These are phyloP conservation scores for Ictidomys tridecemlineatus DNA, from an alignment of 2,113 vertebrate genomes.

Conservation along the genomic window DNA sequence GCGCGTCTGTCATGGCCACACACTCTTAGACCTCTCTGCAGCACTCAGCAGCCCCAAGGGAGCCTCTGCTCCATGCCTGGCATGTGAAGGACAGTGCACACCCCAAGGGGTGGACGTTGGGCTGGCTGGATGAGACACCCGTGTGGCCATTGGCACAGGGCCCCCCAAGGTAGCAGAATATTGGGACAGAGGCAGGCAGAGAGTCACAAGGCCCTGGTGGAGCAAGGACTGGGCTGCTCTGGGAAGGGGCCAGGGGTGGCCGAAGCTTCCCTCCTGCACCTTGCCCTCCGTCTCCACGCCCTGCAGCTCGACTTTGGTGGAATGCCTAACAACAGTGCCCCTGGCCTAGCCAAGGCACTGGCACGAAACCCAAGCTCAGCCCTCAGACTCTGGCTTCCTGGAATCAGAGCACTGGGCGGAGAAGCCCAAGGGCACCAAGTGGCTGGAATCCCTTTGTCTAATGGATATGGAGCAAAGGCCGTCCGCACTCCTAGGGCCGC, in stretches of 20 bases:
- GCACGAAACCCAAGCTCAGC: background rate
- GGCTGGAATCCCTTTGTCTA: slow-evolving; percentile 12
- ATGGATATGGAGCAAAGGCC: background rate
- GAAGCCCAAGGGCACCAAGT: slow-evolving; percentile 14
- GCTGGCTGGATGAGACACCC: background rate
- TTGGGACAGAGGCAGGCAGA: background rate
- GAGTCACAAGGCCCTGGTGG: background rate
- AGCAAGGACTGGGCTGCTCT: background rate
- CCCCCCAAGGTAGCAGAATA: background rate
- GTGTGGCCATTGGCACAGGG: background rate
- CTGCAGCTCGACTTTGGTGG: background rate
- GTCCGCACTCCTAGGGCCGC: too few relatives aligned
- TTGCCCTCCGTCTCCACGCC: rapidly evolving
- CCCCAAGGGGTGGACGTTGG: background rate
- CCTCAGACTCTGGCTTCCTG: slow-evolving; percentile 53
- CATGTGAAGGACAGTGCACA: background rate
- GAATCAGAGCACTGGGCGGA: slow-evolving; percentile 17
- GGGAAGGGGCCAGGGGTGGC: background rate
- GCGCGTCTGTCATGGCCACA: background rate
- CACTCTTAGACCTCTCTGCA: background rate
- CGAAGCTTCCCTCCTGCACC: background rate
- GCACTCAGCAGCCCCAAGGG: background rate
- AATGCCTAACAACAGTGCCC: background rate
- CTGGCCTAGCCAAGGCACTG: background rate
- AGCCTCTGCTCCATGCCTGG: background rate